Evolutionary conservation across 2,113 vertebrate genomes (phyloP).

Genomic region (Oreocharis arfaki): DNA sequence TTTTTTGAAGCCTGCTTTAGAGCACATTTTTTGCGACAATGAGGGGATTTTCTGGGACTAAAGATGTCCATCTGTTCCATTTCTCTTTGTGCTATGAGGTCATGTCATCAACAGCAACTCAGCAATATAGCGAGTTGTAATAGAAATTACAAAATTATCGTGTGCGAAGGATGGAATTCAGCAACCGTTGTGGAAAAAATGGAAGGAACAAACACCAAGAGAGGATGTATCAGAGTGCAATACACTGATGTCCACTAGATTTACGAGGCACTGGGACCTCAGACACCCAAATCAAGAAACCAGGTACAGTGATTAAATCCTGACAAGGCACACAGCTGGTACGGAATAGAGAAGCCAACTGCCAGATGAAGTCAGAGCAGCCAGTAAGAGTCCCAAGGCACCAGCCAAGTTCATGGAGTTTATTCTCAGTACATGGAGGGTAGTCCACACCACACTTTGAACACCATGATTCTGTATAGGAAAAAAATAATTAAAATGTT

Average conservation of each 20-base stretch:
- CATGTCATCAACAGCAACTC: not conserved
- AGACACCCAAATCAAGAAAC: not conserved
- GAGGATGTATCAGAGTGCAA: not conserved
- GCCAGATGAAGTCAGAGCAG: not conserved
- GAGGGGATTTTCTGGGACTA: not conserved
- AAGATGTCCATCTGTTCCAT: not conserved
- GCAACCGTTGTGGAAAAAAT: not conserved
- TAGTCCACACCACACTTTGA: accelerated
- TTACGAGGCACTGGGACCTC: not conserved
- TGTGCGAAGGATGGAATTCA: not conserved
- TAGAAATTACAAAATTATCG: not conserved
- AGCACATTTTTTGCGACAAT: not conserved
- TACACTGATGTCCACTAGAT: not conserved
- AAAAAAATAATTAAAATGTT: not conserved
- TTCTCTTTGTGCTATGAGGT: not conserved
- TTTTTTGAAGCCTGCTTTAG: not conserved
- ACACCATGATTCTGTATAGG: not conserved
- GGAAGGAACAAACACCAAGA: not conserved
- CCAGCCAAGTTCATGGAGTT: not conserved
- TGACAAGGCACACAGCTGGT: not conserved
- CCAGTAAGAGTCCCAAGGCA: not conserved
- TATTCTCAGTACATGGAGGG: not conserved
- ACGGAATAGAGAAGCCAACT: not conserved
- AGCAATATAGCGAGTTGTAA: not conserved
- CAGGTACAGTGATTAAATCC: not conserved